Percentiles rank a stretch among this genome's conserved stretches.
Evolutionary conservation across 2,888 invertebrate genomes (phyloP).

Genomic region (Hypena proboscidalis): DNA sequence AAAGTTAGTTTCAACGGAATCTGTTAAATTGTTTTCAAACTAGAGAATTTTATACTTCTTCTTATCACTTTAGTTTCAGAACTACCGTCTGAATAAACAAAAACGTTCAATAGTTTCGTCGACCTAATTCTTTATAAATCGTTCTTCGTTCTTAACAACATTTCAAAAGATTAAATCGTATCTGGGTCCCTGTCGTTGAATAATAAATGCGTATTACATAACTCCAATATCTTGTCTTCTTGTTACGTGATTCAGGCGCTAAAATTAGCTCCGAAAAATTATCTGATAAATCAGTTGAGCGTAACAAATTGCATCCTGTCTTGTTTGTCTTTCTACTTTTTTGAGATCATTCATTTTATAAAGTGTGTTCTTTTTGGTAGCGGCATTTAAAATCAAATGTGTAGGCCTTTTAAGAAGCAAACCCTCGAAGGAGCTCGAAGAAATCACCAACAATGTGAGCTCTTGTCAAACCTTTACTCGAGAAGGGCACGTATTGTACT

Average conservation of each 20-base stretch:
- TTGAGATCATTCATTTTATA: conserved; percentile 1
- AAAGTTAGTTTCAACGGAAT: no score
- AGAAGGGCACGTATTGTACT: conserved; percentile 54
- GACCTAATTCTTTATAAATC: not conserved
- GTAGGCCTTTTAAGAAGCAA: conserved; percentile 40
- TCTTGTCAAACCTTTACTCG: conserved; percentile 47
- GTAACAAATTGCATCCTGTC: not conserved
- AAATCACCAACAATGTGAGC: conserved; percentile 50
- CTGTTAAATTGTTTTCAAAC: no score
- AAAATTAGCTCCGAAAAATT: conserved; percentile 12
- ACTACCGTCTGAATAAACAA: no score
- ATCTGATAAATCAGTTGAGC: conserved; percentile 1
- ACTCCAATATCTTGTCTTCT: not conserved
- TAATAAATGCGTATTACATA: not conserved
- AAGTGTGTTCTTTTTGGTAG: conserved; percentile 15
- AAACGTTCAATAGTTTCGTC: no score
- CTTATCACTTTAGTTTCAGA: no score
- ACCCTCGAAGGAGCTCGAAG: conserved; percentile 32
- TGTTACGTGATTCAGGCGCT: not conserved
- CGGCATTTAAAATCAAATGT: conserved; percentile 20
- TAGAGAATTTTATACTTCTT: no score
- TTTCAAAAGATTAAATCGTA: conserved; percentile 8
- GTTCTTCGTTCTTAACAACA: conserved; percentile 4
- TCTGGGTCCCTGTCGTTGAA: conserved; percentile 1
- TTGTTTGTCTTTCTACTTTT: not conserved